Base-by-base conservation (phyloP, 1,140 invertebrate genomes). In the Lithobius niger region DNA sequence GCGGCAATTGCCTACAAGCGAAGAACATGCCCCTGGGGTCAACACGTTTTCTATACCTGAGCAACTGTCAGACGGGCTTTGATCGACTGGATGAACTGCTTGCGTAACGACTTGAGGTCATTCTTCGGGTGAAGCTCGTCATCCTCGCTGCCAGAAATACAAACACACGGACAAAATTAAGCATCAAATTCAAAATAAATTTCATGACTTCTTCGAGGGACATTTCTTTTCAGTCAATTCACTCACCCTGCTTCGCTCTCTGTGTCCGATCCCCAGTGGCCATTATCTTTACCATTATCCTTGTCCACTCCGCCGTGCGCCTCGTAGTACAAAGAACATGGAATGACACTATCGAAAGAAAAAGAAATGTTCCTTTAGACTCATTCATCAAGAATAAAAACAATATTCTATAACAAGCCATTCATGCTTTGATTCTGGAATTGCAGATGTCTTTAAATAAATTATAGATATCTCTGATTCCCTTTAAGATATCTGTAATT, bases 51-150 rank as follows among this genome's bases (percentile, higher is more conserved):
- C 57, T 54, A 58, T 54, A 73, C 70, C 67, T 73, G 69, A 24
- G 86, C 84, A 24, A 90, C 86, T 4, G 86, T 86, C 59, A 89
- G 69, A 65, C 88, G 82, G 16, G 86, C 84, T 25, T 69, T 73
- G 16, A 73, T 69, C 19, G 69, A 73, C 54, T 71, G 69, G 4
- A 67, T 57, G 57, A 74, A 74, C 55, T 71, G 64, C 50, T 63
- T 64, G 52, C 65, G 60, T 44, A 62, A 57, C 1, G 58, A 59
- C 49, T 61, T 61, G 24, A 65, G 59, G 13, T 45, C 55, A 44
- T 22, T 49, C 21, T 13, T 31, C 25, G 27, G 19, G 3, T 25
- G 24, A 3, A 50, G 19, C 27, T 50, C 48, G 27, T 50, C 42
- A 10, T 60, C 56, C 49, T 55, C 53, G 51, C 63, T 64, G 52